Base-by-base conservation (phyloP, 2,113 vertebrate species). In the Aleadryas rufinucha region DNA sequence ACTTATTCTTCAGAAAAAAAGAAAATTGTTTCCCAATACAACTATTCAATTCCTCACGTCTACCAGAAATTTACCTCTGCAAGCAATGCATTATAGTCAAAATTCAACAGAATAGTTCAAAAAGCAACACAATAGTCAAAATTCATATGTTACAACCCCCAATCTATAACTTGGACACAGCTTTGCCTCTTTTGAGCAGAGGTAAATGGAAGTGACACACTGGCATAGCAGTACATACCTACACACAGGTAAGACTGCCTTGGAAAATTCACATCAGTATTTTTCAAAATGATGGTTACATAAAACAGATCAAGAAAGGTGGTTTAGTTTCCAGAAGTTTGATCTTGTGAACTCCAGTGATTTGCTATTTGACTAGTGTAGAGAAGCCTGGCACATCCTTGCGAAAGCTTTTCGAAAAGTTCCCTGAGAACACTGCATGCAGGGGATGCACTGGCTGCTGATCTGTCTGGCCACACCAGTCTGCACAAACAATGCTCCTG, bases 81-180 rank as follows among this genome's bases (percentile, higher is more conserved):
- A 60, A 80, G 27, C 3, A 4, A 22, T 6, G 3, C 21, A 37
- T 37, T 41, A 47, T 0, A 39, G 28, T 45, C 9, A 74, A 66
- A 75, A 66, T 26, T 15, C 6, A 15, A 66, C 0, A 59, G 13
- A 44, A 26, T 17, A 64, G 22, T 30, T 26, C 13, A 60, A 59
- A 75, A n/a, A n/a, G 44, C 24, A 33, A 81, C 1, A 2, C 17
- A 41, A 60, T 4, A 42, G 21, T 37, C n/a, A 77, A 76, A 64
- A 71, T 10, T 11, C 3, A 1, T 39, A 33, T 0, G 0, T 71
- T 72, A 83, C 3, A 39, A 54, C 2, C 8, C 7, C 16, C 4
- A 70, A 77, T 42, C 59, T 65, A 2, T 31, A 50, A 47, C 16
- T 49, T 24, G 1, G 45, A 57, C 6, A 49, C 2, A 47, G 13